Base-by-base conservation (phyloP, 2,797 vertebrate genomes). In the Intellagama lesueurii region DNA sequence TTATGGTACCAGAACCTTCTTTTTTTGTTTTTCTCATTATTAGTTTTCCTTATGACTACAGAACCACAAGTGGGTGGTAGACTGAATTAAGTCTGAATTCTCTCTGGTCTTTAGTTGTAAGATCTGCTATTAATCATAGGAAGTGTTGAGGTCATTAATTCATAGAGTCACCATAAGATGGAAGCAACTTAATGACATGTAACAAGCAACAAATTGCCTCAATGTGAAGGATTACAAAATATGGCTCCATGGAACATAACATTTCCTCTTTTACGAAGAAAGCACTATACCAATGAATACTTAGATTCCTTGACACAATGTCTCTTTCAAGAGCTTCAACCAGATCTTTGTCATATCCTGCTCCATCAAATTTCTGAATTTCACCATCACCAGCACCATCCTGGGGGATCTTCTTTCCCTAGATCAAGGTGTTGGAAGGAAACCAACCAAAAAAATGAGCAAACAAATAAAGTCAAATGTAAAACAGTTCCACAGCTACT, bases 221-320 rank as follows among this genome's bases (percentile, higher is more conserved):
- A 32, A 60, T 56, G n/a, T 60, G 24, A 56, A 87, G 24, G 66
- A 78, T 22, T 60, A 56, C 49, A 19, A 28, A 32, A 40, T 30
- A 76, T 69, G 44, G 9, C 28, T 82, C 44, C 22, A 2, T 32
- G 11, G 35, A 77, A 76, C 19, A 76, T 19, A 86, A 44, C 19
- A 75, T 40, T 28, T 70, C 70, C 75, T 70, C 76, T 73, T 76
- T 86, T 81, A 76, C 60, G 81, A 69, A 82, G 32, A 40, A 94
- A 91, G 75, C 49, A 90, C 95, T 32, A 93, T 97, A 99, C 99
- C 99, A 99, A 93, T 98, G 98, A 90, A 99, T 95, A 89, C 98
- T 99, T 22, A 98, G 98, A 95, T 99, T 99, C 90, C 98, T 98
- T 82, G 99, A 99, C 28, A 99, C 97, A 32, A 99, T 99, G 91